Conservation (phyloP, 2,888 invertebrate species). For the Mesochorus sp. region DNA sequence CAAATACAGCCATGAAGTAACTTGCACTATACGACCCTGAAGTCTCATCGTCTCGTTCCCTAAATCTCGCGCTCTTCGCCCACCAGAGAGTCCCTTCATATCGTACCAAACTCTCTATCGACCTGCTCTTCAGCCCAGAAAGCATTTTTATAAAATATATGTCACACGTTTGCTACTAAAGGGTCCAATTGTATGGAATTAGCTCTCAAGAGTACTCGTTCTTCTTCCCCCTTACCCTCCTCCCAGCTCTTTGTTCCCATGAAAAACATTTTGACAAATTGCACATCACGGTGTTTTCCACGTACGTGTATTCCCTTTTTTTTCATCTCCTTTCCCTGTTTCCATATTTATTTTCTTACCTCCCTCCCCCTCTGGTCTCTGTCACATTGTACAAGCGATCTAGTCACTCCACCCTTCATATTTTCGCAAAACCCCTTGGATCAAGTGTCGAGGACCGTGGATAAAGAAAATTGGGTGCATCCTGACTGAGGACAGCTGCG, state of each 20-base stretch:
- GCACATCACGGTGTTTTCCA: slow-evolving; percentile 26
- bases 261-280: slow-evolving; percentile 55
- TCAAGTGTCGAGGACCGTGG: slow-evolving; percentile 27
- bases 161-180: not conserved
- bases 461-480: slow-evolving; percentile 39
- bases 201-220: slow-evolving; percentile 62
- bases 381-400: slow-evolving; percentile 22
- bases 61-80: slow-evolving; percentile 31
- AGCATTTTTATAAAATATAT: slow-evolving; percentile 9
- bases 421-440: slow-evolving; percentile 24
- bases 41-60: slow-evolving; percentile 36
- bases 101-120: slow-evolving; percentile 23
- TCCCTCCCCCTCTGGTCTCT: no score
- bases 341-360: slow-evolving; percentile 32
- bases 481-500: slow-evolving; percentile 32
- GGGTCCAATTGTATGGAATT: slow-evolving; percentile 67
- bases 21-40: slow-evolving; percentile 35
- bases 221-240: not conserved
- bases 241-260: slow-evolving; percentile 37
- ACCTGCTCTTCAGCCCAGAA: slow-evolving; percentile 31
- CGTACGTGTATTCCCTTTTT: not conserved
- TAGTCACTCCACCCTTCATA: slow-evolving; percentile 4
- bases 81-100: slow-evolving; percentile 6
- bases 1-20: slow-evolving; percentile 67
- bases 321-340: not conserved